Conservation (phyloP, 2,797 vertebrate genomes). For the Calcarius lapponicus region DNA sequence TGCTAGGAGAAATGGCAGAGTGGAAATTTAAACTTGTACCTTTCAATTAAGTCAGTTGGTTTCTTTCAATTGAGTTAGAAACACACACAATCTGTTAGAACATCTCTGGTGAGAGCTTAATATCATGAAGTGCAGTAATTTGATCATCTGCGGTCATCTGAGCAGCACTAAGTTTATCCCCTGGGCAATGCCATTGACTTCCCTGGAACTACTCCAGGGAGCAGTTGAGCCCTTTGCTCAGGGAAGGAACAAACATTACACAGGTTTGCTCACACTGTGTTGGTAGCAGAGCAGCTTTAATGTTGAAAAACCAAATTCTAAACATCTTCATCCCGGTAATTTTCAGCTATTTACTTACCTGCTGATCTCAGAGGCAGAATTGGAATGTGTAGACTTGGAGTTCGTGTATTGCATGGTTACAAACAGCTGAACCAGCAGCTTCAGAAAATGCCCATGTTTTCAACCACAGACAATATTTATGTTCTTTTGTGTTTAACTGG, state of each 20-base stretch:
- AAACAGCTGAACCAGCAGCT: background rate
- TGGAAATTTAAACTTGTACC: background rate
- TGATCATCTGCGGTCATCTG: background rate
- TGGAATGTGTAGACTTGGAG: background rate
- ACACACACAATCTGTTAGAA: background rate
- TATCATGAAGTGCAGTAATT: constrained; percentile 27
- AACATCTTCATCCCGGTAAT: background rate
- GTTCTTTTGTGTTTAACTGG: background rate
- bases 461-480: background rate
- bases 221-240: background rate
- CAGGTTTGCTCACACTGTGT: background rate
- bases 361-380: background rate
- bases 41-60: constrained; percentile 20
- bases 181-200: background rate
- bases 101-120: constrained; percentile 14
- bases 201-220: background rate
- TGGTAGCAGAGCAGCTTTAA: background rate
- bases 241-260: accelerated
- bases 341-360: background rate
- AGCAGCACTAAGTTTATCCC: background rate
- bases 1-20: background rate
- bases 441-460: background rate
- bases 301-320: background rate
- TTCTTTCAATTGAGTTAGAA: constrained; percentile 23
- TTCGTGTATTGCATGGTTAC: background rate